phyloP scores from a whole-genome alignment of 2,797 vertebrate species.

The Danio jaintianensis region DNA sequence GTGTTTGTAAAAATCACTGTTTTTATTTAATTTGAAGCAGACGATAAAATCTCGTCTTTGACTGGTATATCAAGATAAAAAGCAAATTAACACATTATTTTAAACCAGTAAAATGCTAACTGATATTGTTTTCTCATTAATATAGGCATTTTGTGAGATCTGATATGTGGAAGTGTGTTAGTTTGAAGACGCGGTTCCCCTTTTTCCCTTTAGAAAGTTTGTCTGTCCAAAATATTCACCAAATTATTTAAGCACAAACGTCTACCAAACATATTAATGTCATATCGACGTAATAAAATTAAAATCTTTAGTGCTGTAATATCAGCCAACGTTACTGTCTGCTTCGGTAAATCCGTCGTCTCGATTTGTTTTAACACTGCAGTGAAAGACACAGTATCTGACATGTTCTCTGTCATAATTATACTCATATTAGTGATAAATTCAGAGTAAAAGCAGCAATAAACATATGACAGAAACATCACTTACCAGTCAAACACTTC shows the following conservation, averaged over 20 bases:
- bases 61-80: not conserved
- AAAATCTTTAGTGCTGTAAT: not conserved
- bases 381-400: not conserved
- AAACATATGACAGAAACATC: not conserved
- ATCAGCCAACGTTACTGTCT: not conserved
- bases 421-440: not conserved
- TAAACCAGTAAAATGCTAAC: no score
- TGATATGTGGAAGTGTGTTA: slow-evolving; percentile 5
- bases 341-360: not conserved
- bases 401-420: no score
- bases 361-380: not conserved
- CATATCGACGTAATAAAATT: not conserved
- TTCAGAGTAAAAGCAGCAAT: not conserved
- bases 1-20: no score
- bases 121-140: not conserved
- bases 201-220: not conserved
- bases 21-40: no score
- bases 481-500: slow-evolving; percentile 77
- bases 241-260: not conserved
- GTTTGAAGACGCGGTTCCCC: not conserved
- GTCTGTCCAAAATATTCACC: not conserved
- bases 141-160: not conserved
- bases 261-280: no score
- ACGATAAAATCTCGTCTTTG: no score
- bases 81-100: not conserved